Conservation (phyloP, 2,797 vertebrate genomes). For the Acipenser oxyrinchus region DNA sequence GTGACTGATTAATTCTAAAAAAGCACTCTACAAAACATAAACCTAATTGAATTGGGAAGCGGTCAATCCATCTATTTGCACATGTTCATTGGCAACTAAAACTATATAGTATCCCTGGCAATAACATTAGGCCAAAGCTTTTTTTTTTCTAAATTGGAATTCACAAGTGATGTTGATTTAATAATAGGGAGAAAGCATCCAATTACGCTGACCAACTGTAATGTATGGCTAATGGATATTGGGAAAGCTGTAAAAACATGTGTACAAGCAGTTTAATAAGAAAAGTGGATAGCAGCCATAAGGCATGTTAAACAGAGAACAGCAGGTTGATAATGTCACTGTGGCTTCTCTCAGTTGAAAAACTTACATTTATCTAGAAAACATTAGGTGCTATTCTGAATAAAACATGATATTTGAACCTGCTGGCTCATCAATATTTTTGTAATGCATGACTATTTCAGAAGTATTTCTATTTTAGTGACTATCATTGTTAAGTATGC, state of each 20-base stretch:
- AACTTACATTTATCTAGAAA: slow-evolving; percentile 58
- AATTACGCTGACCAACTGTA: slow-evolving; percentile 10
- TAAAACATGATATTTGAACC: slow-evolving; percentile 33
- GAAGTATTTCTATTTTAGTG: slow-evolving; percentile 44
- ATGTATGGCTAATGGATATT: slow-evolving; percentile 23
- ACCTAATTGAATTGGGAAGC: neutral
- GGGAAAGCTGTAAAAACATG: slow-evolving; percentile 16
- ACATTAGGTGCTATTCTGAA: slow-evolving; percentile 21
- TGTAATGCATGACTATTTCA: slow-evolving; percentile 43
- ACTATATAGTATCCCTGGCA: neutral
- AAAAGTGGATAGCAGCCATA: slow-evolving; percentile 17
- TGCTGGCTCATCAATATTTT: slow-evolving; percentile 19
- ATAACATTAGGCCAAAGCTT: neutral
- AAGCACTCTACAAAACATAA: neutral
- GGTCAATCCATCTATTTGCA: neutral
- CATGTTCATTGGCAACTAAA: slow-evolving; percentile 3
- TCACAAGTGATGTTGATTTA: slow-evolving; percentile 9
- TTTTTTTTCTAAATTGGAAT: neutral
- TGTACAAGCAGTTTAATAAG: slow-evolving; percentile 8
- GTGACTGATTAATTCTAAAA: too few relatives aligned
- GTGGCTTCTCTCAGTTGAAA: slow-evolving; percentile 39
- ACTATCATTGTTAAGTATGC: slow-evolving; percentile 36
- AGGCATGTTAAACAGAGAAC: slow-evolving; percentile 22
- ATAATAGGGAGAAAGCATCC: neutral
- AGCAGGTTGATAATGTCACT: slow-evolving; percentile 25